A percentile compares a stretch with the other conserved stretches of the same genome.
Evolutionary conservation across 2,797 vertebrate species (phyloP).

Genomic region (Hydrophis major): DNA sequence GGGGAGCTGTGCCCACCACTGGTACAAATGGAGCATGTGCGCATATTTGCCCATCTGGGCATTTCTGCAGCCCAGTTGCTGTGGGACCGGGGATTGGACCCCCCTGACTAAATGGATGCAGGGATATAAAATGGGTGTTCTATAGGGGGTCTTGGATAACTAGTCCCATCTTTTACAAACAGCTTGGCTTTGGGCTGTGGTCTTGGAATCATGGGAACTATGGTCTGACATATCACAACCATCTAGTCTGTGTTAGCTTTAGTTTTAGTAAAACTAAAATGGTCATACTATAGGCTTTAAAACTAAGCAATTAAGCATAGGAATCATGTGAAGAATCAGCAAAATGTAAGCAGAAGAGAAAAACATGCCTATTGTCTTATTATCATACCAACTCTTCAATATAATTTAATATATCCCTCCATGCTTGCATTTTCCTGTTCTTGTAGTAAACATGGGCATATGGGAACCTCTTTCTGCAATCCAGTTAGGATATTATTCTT

Average conservation of each 20-base stretch:
- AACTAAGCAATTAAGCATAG: background rate
- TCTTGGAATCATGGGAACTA: background rate
- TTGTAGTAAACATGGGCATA: background rate
- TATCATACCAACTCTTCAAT: conserved; percentile 19
- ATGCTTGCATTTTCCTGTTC: conserved; percentile 22
- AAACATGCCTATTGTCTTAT: conserved; percentile 17
- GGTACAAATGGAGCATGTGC: background rate
- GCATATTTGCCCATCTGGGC: background rate
- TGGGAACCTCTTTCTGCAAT: conserved; percentile 4
- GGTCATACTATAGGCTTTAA: background rate
- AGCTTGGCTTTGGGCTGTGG: background rate
- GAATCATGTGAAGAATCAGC: background rate
- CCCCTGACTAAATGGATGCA: background rate
- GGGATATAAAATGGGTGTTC: background rate
- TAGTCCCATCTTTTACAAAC: background rate
- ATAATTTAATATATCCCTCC: conserved; percentile 29
- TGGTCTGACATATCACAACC: no score
- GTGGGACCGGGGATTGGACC: background rate
- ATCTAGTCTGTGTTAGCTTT: background rate
- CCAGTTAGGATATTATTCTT: conserved; percentile 43
- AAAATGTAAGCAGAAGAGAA: background rate
- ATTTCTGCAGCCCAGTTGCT: background rate
- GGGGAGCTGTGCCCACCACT: no score
- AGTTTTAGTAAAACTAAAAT: background rate
- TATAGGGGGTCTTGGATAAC: background rate